Conservation (phyloP, 1,140 invertebrate genomes). For the Melipona quadrifasciata region DNA sequence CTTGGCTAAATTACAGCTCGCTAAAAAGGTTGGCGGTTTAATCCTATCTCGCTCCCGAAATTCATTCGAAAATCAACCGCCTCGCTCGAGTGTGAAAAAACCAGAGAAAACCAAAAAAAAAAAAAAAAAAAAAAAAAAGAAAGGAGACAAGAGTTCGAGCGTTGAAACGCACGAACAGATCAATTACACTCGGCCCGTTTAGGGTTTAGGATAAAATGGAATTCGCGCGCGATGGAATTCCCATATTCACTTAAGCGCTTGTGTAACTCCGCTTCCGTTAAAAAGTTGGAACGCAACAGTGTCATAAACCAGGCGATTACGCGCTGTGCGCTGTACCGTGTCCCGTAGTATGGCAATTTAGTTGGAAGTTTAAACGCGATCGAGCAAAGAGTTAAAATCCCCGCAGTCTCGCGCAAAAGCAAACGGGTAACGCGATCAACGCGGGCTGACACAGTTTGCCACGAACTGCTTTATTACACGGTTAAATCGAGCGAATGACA, state of each 20-base stretch:
- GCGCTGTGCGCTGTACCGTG: background rate
- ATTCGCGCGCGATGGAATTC: background rate
- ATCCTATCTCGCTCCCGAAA: background rate
- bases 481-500: background rate
- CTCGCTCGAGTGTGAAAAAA: too few species aligned
- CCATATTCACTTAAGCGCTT: background rate
- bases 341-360: background rate
- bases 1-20: conserved; percentile 1
- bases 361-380: conserved; percentile 6
- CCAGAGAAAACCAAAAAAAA: too few species aligned
- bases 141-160: too few species aligned
- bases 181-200: background rate
- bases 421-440: conserved; percentile 2
- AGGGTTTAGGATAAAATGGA: background rate
- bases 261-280: background rate
- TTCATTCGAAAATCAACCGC: background rate
- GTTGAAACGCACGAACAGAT: background rate
- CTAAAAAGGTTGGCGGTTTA: background rate
- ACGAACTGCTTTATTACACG: background rate
- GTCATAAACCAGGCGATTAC: background rate
- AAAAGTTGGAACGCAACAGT: conserved; percentile 13
- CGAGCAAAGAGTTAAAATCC: conserved; percentile 22
- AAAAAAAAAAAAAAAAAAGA: too few species aligned
- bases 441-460: background rate
- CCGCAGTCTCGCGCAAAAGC: background rate